A percentile compares a stretch with the other conserved stretches of the same genome.
phyloP scores from a whole-genome alignment of 2,797 vertebrate species.

The Microctenopoma stevenorrisi region DNA sequence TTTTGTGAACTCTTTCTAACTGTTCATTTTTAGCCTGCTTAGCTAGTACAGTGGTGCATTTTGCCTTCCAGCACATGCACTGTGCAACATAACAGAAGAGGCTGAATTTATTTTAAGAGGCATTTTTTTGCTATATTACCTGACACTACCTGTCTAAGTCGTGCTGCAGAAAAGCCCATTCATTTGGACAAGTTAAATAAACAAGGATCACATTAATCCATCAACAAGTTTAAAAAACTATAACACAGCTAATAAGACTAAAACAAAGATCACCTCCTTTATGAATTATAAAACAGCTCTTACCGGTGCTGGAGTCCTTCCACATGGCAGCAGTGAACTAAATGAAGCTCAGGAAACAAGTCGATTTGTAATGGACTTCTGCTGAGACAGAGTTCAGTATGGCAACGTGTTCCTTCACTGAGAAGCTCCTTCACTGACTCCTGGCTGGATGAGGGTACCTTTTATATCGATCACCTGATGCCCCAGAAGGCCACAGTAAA shows the following conservation, averaged over 20 bases:
- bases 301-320: slow-evolving; percentile 78
- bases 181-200: not conserved
- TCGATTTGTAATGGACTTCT: slow-evolving; percentile 3
- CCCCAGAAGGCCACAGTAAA: slow-evolving; percentile 35
- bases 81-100: not conserved
- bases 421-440: slow-evolving; percentile 27
- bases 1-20: not conserved
- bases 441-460: slow-evolving; percentile 38
- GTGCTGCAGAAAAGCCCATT: not conserved
- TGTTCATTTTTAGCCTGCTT: not conserved
- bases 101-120: not conserved
- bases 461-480: slow-evolving; percentile 73
- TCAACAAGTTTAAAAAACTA: not conserved
- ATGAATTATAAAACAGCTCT: slow-evolving; percentile 38
- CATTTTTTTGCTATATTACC: not conserved
- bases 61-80: not conserved
- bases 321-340: slow-evolving; percentile 70
- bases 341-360: slow-evolving; percentile 14
- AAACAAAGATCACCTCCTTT: not conserved
- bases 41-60: not conserved
- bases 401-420: slow-evolving; percentile 39
- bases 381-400: slow-evolving; percentile 23
- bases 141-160: not conserved
- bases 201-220: not conserved
- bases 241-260: not conserved